Conservation (phyloP, 2,888 invertebrate species). For the Amphipoea oculea region DNA sequence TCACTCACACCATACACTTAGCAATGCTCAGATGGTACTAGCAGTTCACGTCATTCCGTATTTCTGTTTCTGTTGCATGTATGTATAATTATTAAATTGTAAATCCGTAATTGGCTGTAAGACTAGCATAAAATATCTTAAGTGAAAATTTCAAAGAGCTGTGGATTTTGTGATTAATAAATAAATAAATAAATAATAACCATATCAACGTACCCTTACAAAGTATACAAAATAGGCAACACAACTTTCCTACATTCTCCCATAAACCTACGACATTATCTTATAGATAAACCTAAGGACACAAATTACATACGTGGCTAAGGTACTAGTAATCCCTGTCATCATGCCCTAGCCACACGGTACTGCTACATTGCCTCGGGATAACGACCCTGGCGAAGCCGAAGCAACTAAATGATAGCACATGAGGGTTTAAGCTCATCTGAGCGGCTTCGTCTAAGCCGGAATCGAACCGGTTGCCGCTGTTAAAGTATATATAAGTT, state of each 20-base stretch:
- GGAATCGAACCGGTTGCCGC: slow-evolving; percentile 59
- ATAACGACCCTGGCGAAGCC: slow-evolving; percentile 45
- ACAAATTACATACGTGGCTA: slow-evolving; percentile 18
- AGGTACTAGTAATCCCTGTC: slow-evolving; percentile 23
- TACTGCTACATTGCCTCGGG: slow-evolving; percentile 25
- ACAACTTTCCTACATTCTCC: background rate
- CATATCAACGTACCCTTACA: background rate
- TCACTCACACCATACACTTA: too few relatives aligned
- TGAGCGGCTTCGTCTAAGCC: slow-evolving; percentile 39
- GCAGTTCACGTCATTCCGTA: too few relatives aligned
- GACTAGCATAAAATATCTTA: too few relatives aligned
- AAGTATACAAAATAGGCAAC: background rate
- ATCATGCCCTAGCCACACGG: slow-evolving; percentile 31
- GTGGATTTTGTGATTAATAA: too few relatives aligned
- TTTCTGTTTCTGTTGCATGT: too few relatives aligned
- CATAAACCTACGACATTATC: background rate
- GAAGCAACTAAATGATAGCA: slow-evolving; percentile 52
- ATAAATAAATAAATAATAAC: too few relatives aligned
- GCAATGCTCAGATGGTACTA: too few relatives aligned
- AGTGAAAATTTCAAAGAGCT: too few relatives aligned
- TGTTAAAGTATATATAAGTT: slow-evolving; percentile 12
- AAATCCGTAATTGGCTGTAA: too few relatives aligned
- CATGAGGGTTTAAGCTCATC: slow-evolving; percentile 53
- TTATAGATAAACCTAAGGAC: slow-evolving; percentile 4
- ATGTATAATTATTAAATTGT: too few relatives aligned